A percentile compares a stretch with the other conserved stretches of the same genome.
Evolutionary conservation across 2,888 invertebrate species (phyloP).

Genomic region (Stenurella melanura): DNA sequence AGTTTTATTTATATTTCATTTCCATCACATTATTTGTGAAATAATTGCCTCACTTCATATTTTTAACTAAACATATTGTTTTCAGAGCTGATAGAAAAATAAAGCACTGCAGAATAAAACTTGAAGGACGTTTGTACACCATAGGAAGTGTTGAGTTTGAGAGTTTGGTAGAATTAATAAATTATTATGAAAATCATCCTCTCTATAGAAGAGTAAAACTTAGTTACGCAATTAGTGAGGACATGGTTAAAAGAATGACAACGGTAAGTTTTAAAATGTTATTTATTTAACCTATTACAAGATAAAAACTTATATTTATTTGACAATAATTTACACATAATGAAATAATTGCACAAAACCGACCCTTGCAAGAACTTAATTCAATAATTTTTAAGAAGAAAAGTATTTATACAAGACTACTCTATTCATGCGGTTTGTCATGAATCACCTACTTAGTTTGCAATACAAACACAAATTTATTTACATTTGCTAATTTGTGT

Average conservation of each 20-base stretch:
- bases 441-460: not conserved
- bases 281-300: slow-evolving; percentile 42
- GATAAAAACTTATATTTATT: slow-evolving; percentile 36
- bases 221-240: slow-evolving; percentile 87
- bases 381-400: not conserved
- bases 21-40: not conserved
- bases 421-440: not conserved
- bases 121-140: slow-evolving; percentile 92
- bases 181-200: slow-evolving; percentile 92
- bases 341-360: slow-evolving; percentile 66
- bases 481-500: too few relatives aligned
- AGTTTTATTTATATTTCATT: too few relatives aligned
- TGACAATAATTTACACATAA: slow-evolving; percentile 34
- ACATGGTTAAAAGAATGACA: slow-evolving; percentile 79
- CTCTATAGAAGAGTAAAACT: slow-evolving; percentile 94
- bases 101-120: slow-evolving; percentile 96
- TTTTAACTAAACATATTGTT: slow-evolving; percentile 46
- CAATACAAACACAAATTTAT: not conserved
- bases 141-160: slow-evolving; percentile 96
- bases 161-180: slow-evolving; percentile 94
- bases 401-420: not conserved
- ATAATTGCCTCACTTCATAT: not conserved
- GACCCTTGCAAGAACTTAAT: slow-evolving; percentile 54
- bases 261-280: slow-evolving; percentile 74
- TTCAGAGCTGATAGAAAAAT: slow-evolving; percentile 92